Percentiles rank a stretch among this genome's conserved stretches.
phyloP scores from a whole-genome alignment of 2,113 vertebrate genomes.

The Hystrix cristata region DNA sequence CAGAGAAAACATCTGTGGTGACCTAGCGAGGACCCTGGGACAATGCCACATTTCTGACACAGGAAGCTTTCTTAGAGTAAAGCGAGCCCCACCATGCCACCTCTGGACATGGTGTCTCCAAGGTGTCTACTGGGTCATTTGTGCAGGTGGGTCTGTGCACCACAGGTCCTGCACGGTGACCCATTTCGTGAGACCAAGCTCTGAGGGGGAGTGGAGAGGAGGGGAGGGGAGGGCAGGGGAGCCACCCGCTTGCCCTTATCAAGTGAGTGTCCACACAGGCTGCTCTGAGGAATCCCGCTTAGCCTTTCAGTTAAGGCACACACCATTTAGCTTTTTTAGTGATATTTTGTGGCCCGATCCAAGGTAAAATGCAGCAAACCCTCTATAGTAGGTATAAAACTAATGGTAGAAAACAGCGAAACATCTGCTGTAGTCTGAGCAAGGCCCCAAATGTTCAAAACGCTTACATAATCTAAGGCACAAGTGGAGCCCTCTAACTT shows the following conservation, averaged over 20 bases:
- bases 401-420: rapidly evolving
- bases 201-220: rapidly evolving
- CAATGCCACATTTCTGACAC: background rate
- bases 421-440: background rate
- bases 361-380: background rate
- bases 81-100: too few species aligned
- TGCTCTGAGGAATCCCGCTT: rapidly evolving
- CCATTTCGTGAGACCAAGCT: rapidly evolving
- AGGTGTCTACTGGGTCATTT: rapidly evolving
- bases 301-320: too few species aligned
- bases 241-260: rapidly evolving
- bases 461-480: background rate
- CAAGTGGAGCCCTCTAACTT: background rate
- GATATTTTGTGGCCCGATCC: background rate
- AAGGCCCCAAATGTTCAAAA: background rate
- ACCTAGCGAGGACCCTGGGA: rapidly evolving
- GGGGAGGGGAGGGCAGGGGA: rapidly evolving
- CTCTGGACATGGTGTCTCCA: background rate
- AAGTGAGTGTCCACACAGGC: rapidly evolving
- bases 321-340: background rate
- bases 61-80: background rate
- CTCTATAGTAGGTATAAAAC: background rate
- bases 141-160: background rate
- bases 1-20: background rate
- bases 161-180: rapidly evolving